Evolutionary conservation across 1,140 invertebrate genomes (phyloP).

Genomic region (Harpegnathos saltator): DNA sequence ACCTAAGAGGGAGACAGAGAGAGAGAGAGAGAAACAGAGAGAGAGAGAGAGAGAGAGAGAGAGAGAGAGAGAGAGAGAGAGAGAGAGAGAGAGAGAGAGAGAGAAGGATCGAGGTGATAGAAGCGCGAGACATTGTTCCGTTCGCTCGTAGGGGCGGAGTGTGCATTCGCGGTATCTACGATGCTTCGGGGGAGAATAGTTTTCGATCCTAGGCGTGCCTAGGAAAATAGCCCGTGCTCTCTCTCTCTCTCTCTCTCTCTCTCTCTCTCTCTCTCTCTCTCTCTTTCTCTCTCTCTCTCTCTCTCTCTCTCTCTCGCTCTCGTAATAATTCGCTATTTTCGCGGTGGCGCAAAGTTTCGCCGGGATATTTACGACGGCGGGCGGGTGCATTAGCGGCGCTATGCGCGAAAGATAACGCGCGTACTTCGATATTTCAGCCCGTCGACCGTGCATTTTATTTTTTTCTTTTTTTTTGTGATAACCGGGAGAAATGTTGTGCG

Average conservation of each 20-base stretch:
- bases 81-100: too few relatives aligned
- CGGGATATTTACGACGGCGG: slow-evolving; percentile 46
- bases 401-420: slow-evolving; percentile 39
- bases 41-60: too few relatives aligned
- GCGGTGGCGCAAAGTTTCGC: slow-evolving; percentile 47
- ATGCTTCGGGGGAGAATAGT: slow-evolving; percentile 4
- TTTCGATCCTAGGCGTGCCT: slow-evolving; percentile 1
- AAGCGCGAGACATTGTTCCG: neutral
- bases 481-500: slow-evolving; percentile 47
- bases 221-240: neutral
- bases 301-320: too few relatives aligned
- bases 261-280: too few relatives aligned
- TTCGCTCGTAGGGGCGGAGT: neutral
- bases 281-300: too few relatives aligned
- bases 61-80: too few relatives aligned
- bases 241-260: too few relatives aligned
- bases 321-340: slow-evolving; percentile 54
- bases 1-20: too few relatives aligned
- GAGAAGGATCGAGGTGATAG: too few relatives aligned
- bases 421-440: slow-evolving; percentile 56
- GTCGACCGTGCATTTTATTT: slow-evolving; percentile 35
- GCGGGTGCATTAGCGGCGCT: slow-evolving; percentile 39
- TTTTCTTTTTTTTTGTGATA: slow-evolving; percentile 59
- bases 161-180: neutral
- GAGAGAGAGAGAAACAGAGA: too few relatives aligned